Base-by-base conservation (phyloP, 2,113 vertebrate species). In the Chaenogobius annularis region DNA sequence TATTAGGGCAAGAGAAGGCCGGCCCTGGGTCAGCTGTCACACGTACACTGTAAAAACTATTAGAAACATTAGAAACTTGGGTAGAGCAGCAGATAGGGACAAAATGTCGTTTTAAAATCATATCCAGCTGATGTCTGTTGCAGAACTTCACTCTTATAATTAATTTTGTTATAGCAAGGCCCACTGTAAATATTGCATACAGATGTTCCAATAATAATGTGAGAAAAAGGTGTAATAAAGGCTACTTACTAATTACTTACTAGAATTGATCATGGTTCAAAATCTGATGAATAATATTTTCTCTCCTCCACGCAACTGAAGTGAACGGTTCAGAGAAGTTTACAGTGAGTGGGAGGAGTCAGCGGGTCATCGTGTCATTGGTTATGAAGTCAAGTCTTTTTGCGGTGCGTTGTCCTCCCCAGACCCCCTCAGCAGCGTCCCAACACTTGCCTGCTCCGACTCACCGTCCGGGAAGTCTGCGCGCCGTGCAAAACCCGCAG, bases 21-120 rank as follows among this genome's bases (percentile, higher is more conserved):
- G 87, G 86, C 72, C 86, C 85, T 2, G 8, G 47, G 70, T 85
- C 92, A 91, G 87, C 91, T 92, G 92, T 78, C 87, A 84, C 70
- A 40, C 44, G 48, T 74, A 20, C 86, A 48, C 84, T 86, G 79
- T 67, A 88, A 87, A 69, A 84, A 55, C 68, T 35, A 35, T 31
- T 31, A 31, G 3, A 35, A 6, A 15, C 12, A 10, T 54, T 15
- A 3, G 1, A 48, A 4, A 48, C 46, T 40, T 40, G 37, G 8
- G 37, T 6, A 9, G 37, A 40, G 37, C 37, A 9, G 37, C 3
- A 7, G 5, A 9, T 3, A 40, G 37, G 6, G 2, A 1, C 26
- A 4, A 1, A 40, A 6, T 40, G 37, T 5, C 2, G 37, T 40
- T 40, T 40, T 40, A 40, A 40, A 1, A 9, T 40, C 37, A 40